Evolutionary conservation across 2,797 vertebrate species (phyloP).

Genomic region (Melopsittacus undulatus): DNA sequence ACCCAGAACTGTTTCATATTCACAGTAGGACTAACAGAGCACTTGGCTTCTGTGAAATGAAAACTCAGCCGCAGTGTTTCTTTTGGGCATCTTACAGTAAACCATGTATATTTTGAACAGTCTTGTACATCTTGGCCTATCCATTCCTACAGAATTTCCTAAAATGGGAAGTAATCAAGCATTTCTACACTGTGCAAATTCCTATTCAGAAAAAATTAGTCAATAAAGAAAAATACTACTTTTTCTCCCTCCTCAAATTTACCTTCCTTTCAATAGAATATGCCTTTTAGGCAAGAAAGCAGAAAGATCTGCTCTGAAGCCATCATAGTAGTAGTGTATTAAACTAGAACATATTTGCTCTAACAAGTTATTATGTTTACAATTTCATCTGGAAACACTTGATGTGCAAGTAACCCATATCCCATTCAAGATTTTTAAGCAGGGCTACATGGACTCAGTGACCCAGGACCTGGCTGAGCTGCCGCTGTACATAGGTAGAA

Average conservation of each 20-base stretch:
- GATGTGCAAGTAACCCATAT: fast-evolving
- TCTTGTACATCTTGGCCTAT: not conserved
- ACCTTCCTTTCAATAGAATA: not conserved
- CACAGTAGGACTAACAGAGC: not conserved
- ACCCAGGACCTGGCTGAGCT: not conserved
- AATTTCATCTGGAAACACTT: not conserved
- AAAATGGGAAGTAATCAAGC: not conserved
- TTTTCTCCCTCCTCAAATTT: not conserved
- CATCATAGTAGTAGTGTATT: no score
- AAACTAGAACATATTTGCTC: not conserved
- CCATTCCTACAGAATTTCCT: not conserved
- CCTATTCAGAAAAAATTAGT: not conserved
- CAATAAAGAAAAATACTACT: not conserved
- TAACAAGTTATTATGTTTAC: not conserved
- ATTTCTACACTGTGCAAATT: not conserved
- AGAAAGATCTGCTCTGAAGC: not conserved
- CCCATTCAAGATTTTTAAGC: not conserved
- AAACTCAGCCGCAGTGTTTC: not conserved
- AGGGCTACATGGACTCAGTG: fast-evolving
- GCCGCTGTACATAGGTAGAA: not conserved
- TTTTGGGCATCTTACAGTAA: not conserved
- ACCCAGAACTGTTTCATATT: not conserved
- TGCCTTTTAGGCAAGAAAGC: not conserved
- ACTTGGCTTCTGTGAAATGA: not conserved
- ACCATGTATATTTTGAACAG: not conserved